Percentiles rank a stretch among this genome's conserved stretches.
Evolutionary conservation across 1,140 invertebrate genomes (phyloP).

Genomic region (Adoxophyes honmai): DNA sequence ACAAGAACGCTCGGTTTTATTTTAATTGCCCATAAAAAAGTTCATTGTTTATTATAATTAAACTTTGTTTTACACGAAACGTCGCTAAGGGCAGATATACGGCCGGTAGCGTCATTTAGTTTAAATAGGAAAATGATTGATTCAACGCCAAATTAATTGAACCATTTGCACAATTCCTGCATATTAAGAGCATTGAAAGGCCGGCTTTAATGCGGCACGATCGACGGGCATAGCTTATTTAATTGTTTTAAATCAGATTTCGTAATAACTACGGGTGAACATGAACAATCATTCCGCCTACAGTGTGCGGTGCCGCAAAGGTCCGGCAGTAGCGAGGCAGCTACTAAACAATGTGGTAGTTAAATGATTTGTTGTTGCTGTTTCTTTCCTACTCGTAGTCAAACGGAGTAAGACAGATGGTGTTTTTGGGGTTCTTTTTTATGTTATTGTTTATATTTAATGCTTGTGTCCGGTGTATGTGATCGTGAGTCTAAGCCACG

Average conservation of each 20-base stretch:
- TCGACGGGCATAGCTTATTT: constrained; percentile 19
- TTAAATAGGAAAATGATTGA: background rate
- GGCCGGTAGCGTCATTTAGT: too few relatives aligned
- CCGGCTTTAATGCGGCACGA: constrained; percentile 18
- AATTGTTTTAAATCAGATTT: constrained; percentile 22
- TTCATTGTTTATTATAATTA: background rate
- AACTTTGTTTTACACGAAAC: too few relatives aligned
- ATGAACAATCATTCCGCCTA: constrained; percentile 8
- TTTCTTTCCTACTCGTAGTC: background rate
- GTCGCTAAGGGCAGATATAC: too few relatives aligned
- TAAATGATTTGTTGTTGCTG: background rate
- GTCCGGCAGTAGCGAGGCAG: constrained; percentile 29
- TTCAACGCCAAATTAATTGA: constrained; percentile 15
- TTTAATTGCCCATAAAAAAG: constrained; percentile 3
- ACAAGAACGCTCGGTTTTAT: constrained; percentile 18
- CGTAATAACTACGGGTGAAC: background rate
- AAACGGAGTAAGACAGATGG: background rate
- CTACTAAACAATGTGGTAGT: background rate
- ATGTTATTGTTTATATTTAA: background rate
- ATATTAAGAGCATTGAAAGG: constrained; percentile 30
- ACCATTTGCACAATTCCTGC: constrained; percentile 17
- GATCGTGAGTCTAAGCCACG: constrained; percentile 43
- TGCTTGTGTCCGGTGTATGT: constrained; percentile 14
- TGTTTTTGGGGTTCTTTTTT: too few relatives aligned
- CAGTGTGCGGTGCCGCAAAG: constrained; percentile 17